Percentiles rank a stretch among this genome's conserved stretches.
These are phyloP conservation scores for Pinctada fucata DNA, from an alignment of 2,888 invertebrate species.

Conservation along the genomic window DNA sequence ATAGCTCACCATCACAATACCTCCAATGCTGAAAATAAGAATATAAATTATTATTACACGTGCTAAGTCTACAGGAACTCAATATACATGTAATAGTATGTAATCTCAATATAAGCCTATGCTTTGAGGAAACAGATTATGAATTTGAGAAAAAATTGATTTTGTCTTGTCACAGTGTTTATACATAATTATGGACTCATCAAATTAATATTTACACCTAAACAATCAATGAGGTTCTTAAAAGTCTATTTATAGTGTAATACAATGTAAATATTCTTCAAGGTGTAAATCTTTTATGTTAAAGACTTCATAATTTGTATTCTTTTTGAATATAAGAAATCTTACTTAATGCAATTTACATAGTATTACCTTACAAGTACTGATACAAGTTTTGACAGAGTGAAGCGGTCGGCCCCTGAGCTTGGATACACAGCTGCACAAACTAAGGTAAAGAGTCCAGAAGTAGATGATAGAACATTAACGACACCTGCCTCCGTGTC, in stretches of 20 bases:
- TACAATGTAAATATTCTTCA: too few species aligned
- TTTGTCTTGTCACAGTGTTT: too few species aligned
- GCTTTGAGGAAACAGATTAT: too few species aligned
- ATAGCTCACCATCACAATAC: slow-evolving; percentile 84
- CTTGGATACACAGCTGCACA: slow-evolving; percentile 92
- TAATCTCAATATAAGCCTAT: too few species aligned
- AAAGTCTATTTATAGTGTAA: too few species aligned
- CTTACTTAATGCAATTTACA: not conserved
- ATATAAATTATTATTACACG: not conserved
- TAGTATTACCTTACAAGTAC: slow-evolving; percentile 79
- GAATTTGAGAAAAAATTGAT: too few species aligned
- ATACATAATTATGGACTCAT: too few species aligned
- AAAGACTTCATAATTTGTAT: not conserved
- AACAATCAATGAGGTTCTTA: too few species aligned
- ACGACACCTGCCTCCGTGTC: slow-evolving; percentile 91
- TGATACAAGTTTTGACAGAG: slow-evolving; percentile 89
- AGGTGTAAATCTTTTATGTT: too few species aligned
- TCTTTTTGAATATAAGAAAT: not conserved
- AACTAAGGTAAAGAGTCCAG: slow-evolving; percentile 91
- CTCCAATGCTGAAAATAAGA: slow-evolving; percentile 69
- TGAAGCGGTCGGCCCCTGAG: slow-evolving; percentile 88
- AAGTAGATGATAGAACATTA: slow-evolving; percentile 91
- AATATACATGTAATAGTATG: too few species aligned
- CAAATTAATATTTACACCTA: too few species aligned
- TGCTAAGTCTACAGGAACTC: too few species aligned